Base-by-base conservation (phyloP, 2,113 vertebrate genomes). In the Trichomycterus rosablanca region DNA sequence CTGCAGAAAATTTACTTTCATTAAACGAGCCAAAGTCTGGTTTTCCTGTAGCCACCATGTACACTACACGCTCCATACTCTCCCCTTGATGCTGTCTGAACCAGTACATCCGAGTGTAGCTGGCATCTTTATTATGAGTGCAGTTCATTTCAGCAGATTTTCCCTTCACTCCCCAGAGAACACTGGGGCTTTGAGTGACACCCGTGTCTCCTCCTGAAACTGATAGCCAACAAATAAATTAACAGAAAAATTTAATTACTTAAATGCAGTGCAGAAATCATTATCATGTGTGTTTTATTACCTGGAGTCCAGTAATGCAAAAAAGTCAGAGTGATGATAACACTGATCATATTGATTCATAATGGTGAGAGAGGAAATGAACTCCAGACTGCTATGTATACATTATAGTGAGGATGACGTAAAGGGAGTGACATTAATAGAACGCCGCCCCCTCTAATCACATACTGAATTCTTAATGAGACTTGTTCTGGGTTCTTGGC, bases 181-280 rank as follows among this genome's bases (percentile, higher is more conserved):
- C 28, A 12, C 2, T 11, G 59, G 68, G 75, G 4, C 37, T 0
- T 34, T 83, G 78, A 14, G 22, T 51, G 40, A 80, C 76, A 59
- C 46, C 55, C 28, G 5, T 49, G 0, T 37, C 61, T 0, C n/a
- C n/a, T n/a, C 67, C 68, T 30, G 64, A 48, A 59, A 45, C 43
- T 59, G 48, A 42, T 16, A 15, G n/a, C 40, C 1, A 42, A 16
- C 4, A 51, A 18, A 30, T 16, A 7, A 30, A 30, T 2, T 18
- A 10, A 23, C 5, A 7, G 19, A 12, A 3, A 10, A 4, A 8
- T 23, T 23, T 2, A n/a, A 20, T 2, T 10, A 20, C 1, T 22
- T 9, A 2, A 45, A 45, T 10, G 5, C 6, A 18, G 16, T 18
- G 7, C 3, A 44, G 7, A 44, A 5, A 7, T 5, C 7, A 5